phyloP scores from a whole-genome alignment of 2,888 invertebrate species.

The Gisinianus flammeolus region DNA sequence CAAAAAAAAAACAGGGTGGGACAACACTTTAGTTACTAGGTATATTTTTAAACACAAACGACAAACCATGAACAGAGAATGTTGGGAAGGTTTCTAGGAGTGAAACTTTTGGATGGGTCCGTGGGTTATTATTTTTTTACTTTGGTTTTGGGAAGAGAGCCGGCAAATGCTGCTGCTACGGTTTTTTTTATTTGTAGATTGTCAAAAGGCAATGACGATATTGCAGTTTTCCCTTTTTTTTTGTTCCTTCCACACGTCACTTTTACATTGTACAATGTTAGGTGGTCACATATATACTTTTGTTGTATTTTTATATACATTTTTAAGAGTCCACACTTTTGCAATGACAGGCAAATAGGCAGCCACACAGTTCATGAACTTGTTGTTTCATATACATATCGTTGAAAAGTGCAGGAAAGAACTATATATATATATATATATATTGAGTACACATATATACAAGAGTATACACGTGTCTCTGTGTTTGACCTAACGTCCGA shows the following conservation, averaged over 20 bases:
- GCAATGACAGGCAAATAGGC: slow-evolving; percentile 20
- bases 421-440: neutral
- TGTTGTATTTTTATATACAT: neutral
- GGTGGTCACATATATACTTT: neutral
- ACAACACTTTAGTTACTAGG: no score
- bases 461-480: no score
- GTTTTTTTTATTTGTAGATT: slow-evolving; percentile 25
- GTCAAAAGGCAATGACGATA: slow-evolving; percentile 41
- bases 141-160: neutral
- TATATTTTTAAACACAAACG: no score
- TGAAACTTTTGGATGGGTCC: no score
- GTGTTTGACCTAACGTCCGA: no score
- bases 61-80: no score
- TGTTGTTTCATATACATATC: neutral
- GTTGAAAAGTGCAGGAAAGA: no score
- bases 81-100: neutral
- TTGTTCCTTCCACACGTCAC: slow-evolving; percentile 28
- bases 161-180: neutral
- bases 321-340: neutral
- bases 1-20: no score
- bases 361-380: slow-evolving; percentile 20
- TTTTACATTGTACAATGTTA: neutral
- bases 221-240: slow-evolving; percentile 29
- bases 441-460: no score
- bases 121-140: no score